Conservation (phyloP, 1,140 invertebrate genomes). For the Brachionus calyciflorus region DNA sequence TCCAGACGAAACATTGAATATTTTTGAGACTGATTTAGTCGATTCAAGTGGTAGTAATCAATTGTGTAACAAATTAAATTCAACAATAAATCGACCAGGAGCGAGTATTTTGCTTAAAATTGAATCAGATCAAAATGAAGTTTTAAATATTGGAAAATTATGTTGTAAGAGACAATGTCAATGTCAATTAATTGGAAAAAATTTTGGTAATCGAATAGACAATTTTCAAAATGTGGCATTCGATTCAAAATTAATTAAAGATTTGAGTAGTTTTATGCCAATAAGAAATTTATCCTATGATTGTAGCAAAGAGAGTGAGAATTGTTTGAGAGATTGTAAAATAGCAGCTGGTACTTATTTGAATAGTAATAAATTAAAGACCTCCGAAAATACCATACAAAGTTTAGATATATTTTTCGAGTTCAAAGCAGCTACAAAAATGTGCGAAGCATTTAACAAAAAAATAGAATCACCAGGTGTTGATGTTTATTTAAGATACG, state of each 20-base stretch:
- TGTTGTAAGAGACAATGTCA: slow-evolving; percentile 2
- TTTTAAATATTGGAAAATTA: background rate
- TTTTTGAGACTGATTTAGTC: background rate
- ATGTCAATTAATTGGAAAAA: background rate
- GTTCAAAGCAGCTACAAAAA: background rate
- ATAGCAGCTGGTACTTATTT: background rate
- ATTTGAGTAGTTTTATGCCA: background rate
- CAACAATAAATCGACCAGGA: background rate
- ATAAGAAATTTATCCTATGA: background rate
- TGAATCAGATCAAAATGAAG: background rate
- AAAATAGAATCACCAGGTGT: background rate
- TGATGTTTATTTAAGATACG: background rate
- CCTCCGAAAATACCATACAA: background rate
- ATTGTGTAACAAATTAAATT: background rate
- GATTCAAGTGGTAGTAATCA: background rate
- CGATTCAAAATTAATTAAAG: background rate
- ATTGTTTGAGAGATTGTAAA: background rate
- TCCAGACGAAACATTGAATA: background rate
- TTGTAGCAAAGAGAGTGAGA: background rate
- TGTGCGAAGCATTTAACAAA: background rate
- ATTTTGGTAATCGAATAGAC: background rate
- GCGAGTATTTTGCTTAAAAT: background rate
- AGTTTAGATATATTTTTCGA: slow-evolving; percentile 33
- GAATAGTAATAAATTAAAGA: background rate
- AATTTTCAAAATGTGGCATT: background rate